Conservation (phyloP, 2,113 vertebrate species). For the Ailuropoda melanoleuca region DNA sequence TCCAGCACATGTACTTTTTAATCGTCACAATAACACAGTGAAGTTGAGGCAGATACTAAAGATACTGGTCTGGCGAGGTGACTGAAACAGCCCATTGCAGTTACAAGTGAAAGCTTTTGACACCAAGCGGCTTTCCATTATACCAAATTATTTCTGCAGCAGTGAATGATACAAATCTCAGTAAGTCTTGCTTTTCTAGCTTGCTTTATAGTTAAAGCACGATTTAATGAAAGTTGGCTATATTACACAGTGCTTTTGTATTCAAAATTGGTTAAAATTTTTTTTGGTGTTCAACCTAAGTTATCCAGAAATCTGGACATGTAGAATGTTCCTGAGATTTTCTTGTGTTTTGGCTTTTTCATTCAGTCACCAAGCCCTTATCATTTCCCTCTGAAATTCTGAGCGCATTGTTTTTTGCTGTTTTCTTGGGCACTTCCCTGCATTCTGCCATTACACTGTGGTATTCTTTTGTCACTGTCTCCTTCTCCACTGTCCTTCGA, state of each 20-base stretch:
- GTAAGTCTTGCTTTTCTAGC: neutral
- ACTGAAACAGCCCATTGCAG: neutral
- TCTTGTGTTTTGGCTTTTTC: conserved; percentile 29
- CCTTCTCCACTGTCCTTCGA: neutral
- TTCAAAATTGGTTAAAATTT: neutral
- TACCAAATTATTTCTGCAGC: neutral
- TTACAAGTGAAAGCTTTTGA: neutral
- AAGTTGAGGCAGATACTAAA: neutral
- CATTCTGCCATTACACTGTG: neutral
- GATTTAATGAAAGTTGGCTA: neutral
- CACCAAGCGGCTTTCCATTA: neutral
- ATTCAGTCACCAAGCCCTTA: neutral
- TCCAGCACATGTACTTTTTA: neutral
- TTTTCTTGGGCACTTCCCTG: neutral
- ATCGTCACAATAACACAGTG: neutral
- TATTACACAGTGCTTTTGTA: neutral
- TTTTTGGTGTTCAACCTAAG: neutral
- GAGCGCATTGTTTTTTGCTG: neutral
- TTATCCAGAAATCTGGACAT: neutral
- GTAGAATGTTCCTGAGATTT: neutral
- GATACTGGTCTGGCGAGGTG: neutral
- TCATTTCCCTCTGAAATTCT: neutral
- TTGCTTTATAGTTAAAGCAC: conserved; percentile 11
- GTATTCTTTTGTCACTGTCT: neutral
- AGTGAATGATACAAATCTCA: neutral